Evolutionary conservation across 2,888 invertebrate genomes (phyloP).

Genomic region (Torymus aiolomorphi): DNA sequence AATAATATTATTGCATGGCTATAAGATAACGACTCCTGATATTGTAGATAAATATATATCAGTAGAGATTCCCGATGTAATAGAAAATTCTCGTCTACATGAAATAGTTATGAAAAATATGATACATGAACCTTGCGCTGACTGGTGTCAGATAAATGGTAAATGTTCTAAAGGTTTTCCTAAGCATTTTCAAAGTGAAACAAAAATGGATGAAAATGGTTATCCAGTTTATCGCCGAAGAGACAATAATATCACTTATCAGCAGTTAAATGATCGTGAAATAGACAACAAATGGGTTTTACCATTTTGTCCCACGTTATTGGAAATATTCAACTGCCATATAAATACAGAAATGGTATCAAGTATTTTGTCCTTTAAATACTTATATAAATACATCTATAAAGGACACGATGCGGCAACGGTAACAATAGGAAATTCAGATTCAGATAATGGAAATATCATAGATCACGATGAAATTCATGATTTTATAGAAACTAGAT

Average conservation of each 20-base stretch:
- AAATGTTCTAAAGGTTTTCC: conserved; percentile 66
- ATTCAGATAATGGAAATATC: no score
- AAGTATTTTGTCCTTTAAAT: no score
- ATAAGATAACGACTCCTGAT: conserved; percentile 58
- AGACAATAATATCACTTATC: conserved; percentile 57
- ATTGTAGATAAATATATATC: conserved; percentile 57
- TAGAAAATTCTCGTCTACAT: conserved; percentile 64
- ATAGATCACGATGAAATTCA: no score
- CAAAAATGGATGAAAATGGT: conserved; percentile 60
- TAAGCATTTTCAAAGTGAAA: conserved; percentile 61
- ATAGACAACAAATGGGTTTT: no score
- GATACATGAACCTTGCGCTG: conserved; percentile 71
- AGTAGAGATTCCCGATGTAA: conserved; percentile 55
- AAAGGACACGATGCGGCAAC: no score
- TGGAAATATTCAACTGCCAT: no score
- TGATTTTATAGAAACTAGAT: no score
- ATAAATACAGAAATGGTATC: no score
- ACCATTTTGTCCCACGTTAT: no score
- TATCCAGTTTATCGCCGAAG: conserved; percentile 63
- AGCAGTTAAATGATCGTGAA: no score
- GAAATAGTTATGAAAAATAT: conserved; percentile 67
- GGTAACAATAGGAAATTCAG: no score
- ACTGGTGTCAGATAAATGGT: conserved; percentile 58
- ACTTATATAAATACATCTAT: no score
- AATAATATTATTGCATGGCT: conserved; percentile 37